phyloP scores from a whole-genome alignment of 2,797 vertebrate genomes.

The Melanotaenia nigrans region DNA sequence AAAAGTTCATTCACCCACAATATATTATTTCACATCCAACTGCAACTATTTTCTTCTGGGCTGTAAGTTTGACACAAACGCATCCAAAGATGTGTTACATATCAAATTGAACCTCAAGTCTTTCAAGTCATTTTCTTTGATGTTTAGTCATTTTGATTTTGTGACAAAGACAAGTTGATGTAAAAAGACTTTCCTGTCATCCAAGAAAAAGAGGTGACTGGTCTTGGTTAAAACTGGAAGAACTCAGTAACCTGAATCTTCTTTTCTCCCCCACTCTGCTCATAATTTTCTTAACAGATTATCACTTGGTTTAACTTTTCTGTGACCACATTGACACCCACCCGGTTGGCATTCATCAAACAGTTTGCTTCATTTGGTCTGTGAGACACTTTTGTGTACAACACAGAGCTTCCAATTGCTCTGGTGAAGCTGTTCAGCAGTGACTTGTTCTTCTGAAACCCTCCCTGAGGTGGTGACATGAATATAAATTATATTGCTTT shows the following conservation, averaged over 20 bases:
- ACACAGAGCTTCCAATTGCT: constrained; percentile 12
- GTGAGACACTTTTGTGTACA: constrained; percentile 36
- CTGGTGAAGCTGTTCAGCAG: constrained; percentile 27
- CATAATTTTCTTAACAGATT: not conserved
- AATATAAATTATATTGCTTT: constrained; percentile 57
- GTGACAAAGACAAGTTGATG: constrained; percentile 12
- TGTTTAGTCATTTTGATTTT: constrained; percentile 28
- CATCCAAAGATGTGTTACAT: constrained; percentile 16
- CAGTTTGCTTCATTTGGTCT: constrained; percentile 22
- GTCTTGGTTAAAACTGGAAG: not conserved
- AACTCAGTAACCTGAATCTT: not conserved
- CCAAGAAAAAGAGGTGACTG: constrained; percentile 5
- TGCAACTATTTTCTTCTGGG: constrained; percentile 33
- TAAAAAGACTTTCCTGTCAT: constrained; percentile 23
- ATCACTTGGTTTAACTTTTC: constrained; percentile 13
- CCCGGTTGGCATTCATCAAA: constrained; percentile 9
- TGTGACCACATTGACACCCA: constrained; percentile 3
- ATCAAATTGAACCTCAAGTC: constrained; percentile 44
- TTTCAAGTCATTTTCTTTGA: constrained; percentile 55
- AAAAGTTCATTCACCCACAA: constrained; percentile 7
- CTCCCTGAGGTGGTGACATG: constrained; percentile 52
- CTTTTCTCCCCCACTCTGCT: not conserved
- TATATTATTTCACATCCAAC: constrained; percentile 28
- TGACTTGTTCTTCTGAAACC: constrained; percentile 46
- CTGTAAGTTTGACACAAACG: constrained; percentile 22